A percentile compares a stretch with the other conserved stretches of the same genome.
Evolutionary conservation across 2,888 invertebrate species (phyloP).

Genomic region (Cheilosia soror): DNA sequence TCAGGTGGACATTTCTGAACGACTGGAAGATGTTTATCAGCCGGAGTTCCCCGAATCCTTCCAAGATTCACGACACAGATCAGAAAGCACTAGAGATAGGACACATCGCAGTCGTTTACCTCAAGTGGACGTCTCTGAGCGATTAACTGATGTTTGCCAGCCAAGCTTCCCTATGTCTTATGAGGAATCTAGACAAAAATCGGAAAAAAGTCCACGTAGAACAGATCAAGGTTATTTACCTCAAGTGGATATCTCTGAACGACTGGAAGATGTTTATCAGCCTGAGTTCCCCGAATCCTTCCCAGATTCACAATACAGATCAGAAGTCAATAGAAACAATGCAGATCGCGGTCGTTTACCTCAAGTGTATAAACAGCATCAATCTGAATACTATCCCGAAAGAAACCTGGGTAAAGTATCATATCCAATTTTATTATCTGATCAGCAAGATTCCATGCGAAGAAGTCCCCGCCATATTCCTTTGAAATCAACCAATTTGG

Average conservation of each 20-base stretch:
- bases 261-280: too few species aligned
- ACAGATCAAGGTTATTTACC: too few species aligned
- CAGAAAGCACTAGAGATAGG: neutral
- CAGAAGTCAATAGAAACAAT: neutral
- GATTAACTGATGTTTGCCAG: constrained; percentile 4
- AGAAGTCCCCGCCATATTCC: too few species aligned
- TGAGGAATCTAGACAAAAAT: neutral
- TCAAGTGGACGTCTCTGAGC: constrained; percentile 1
- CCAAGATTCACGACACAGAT: neutral
- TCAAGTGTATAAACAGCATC: neutral
- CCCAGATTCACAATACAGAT: neutral
- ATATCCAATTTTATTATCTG: neutral
- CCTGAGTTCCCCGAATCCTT: constrained; percentile 3
- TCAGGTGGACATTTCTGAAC: neutral
- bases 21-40: constrained; percentile 1
- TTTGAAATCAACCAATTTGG: neutral
- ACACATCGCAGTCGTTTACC: neutral
- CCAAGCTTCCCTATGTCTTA: constrained; percentile 5
- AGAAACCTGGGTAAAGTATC: neutral
- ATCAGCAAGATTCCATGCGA: too few species aligned
- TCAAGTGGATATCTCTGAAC: too few species aligned
- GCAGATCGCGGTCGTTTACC: neutral
- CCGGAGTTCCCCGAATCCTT: constrained; percentile 5
- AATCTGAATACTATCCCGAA: neutral
- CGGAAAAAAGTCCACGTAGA: too few species aligned